Evolutionary conservation across 2,113 vertebrate species (phyloP), one percentile per base, ranked within the genome.

Genomic region (Grantiella picta): DNA sequence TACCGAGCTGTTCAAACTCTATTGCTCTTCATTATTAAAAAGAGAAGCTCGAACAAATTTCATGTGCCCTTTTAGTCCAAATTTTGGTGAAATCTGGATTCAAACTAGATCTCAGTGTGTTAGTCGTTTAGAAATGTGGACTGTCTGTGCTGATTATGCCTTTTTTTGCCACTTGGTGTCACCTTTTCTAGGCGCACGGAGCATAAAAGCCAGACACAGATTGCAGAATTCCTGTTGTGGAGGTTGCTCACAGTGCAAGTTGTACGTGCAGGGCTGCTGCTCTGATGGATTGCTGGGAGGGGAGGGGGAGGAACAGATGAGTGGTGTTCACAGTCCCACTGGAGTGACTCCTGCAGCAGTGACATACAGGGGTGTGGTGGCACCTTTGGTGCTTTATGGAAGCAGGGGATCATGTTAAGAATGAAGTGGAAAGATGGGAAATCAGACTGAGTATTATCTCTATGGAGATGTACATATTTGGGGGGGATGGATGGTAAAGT

Each of bases 151-250:
- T 22, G 90, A 7, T 79, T 38, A 60, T 95, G 27, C 94, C 79
- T 10, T 10, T 64, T 59, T 75, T 68, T 60, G 69, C 94, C 94
- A 56, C 95, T 76, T 77, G 94, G 80, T 85, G 93, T 94, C 96
- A 73, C 60, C 45, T 78, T 89, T 91, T 57, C 24, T 7, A 81
- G 69, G 42, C 59, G 15, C 21, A 23, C 0, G 6, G 31, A 38
- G 27, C 22, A 0, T 3, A 29, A 24, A 2, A 7, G 3, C 1
- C 24, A 38, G 18, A 5, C 11, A 0, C 0, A 5, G 27, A 13
- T 1, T 15, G 54, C 52, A 31, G 73, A 14, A 40, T 42, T 8
- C 4, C 2, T 15, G 6, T 1, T 0, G 15, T 1, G 18, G 29
- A 12, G 27, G 0, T 22, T 25, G 40, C 12, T 52, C 6, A 1